Percentiles rank a stretch among this genome's conserved stretches.
phyloP scores from a whole-genome alignment of 2,888 invertebrate genomes.

The Gari tellinella region DNA sequence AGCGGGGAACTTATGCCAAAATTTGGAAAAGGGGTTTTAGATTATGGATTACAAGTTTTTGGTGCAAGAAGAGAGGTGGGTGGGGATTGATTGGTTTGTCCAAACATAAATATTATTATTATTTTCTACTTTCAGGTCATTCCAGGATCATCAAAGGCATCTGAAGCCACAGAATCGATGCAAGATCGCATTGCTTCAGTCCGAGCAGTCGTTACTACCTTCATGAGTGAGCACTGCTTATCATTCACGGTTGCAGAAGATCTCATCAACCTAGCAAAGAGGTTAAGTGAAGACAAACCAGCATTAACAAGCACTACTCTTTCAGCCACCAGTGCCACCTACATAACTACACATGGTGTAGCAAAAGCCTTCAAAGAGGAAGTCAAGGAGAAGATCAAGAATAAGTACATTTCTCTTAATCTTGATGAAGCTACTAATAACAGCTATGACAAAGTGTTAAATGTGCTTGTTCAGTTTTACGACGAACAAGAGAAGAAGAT shows the following conservation, averaged over 20 bases:
- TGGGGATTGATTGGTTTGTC: too few species aligned
- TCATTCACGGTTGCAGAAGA: conserved; percentile 33
- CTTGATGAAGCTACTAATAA: conserved; percentile 43
- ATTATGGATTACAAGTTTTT: too few species aligned
- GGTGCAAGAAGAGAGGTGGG: too few species aligned
- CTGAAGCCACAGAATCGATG: conserved; percentile 13
- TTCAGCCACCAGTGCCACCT: conserved; percentile 13
- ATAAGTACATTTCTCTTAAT: conserved; percentile 22
- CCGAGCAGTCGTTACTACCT: conserved; percentile 9
- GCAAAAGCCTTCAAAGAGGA: conserved; percentile 30
- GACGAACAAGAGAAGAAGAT: conserved; percentile 17
- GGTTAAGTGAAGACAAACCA: conserved; percentile 19
- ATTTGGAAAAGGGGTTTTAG: too few species aligned
- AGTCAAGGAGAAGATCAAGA: conserved; percentile 11
- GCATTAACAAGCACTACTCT: conserved; percentile 16
- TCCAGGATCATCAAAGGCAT: conserved; percentile 34
- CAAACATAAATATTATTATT: too few species aligned
- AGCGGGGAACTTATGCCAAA: too few species aligned
- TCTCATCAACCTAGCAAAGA: conserved; percentile 20
- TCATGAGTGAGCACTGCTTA: conserved; percentile 28
- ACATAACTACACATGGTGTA: conserved; percentile 26
- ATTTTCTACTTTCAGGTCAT: conserved; percentile 34
- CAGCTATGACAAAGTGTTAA: conserved; percentile 34
- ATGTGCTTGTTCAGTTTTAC: conserved; percentile 28
- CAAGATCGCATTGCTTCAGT: conserved; percentile 16